These are phyloP conservation scores for Ferdinandea cuprea DNA, from an alignment of 2,888 invertebrate genomes.

Conservation along the genomic window DNA sequence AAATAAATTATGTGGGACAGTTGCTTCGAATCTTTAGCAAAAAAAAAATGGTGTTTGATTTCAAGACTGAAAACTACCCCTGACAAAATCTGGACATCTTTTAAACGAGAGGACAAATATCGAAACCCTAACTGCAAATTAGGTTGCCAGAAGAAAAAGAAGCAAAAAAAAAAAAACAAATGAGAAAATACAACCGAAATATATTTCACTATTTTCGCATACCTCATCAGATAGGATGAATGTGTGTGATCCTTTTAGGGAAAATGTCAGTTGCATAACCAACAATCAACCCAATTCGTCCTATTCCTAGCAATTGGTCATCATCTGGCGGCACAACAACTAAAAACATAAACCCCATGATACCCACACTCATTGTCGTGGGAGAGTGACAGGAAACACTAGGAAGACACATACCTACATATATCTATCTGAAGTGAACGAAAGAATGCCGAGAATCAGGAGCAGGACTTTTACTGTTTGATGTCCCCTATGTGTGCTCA, in stretches of 20 bases:
- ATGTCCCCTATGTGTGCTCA: slow-evolving; percentile 62
- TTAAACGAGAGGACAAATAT: slow-evolving; percentile 8
- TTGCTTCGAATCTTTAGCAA: background rate
- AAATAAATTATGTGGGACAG: slow-evolving; percentile 6
- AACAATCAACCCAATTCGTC: slow-evolving; percentile 24
- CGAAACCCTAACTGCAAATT: slow-evolving; percentile 35
- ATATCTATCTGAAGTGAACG: background rate
- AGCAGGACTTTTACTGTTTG: slow-evolving; percentile 53
- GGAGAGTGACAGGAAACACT: slow-evolving; percentile 39
- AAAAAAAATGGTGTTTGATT: background rate
- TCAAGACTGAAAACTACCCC: background rate
- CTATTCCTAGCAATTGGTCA: slow-evolving; percentile 15
- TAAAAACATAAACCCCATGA: background rate
- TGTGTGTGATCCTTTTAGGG: slow-evolving; percentile 38
- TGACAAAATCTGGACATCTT: background rate
- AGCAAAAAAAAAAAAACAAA: background rate
- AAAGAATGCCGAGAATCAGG: background rate
- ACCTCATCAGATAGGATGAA: slow-evolving; percentile 7
- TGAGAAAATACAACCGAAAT: slow-evolving; percentile 16
- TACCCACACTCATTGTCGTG: background rate
- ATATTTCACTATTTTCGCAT: slow-evolving; percentile 14
- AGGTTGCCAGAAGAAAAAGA: background rate
- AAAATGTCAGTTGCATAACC: slow-evolving; percentile 65
- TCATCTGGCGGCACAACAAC: slow-evolving; percentile 13
- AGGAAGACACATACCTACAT: slow-evolving; percentile 8